phyloP scores from a whole-genome alignment of 2,113 vertebrate species.

The Bubalus kerabau region DNA sequence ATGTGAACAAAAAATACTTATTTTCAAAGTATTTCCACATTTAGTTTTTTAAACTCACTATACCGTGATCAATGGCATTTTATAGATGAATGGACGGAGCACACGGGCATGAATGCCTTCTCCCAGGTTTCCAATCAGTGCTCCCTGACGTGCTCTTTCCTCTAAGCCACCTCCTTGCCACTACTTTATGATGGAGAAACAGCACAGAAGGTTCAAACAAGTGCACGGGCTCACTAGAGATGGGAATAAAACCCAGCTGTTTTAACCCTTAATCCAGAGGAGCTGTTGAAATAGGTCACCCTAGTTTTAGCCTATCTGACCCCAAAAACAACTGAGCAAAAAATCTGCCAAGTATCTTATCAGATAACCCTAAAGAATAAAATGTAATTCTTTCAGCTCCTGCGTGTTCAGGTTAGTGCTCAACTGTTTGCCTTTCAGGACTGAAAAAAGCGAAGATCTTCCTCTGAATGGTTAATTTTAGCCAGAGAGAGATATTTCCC shows the following conservation, averaged over 20 bases:
- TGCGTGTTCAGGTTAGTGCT: background rate
- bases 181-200: background rate
- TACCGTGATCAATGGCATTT: background rate
- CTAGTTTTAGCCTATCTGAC: background rate
- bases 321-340: background rate
- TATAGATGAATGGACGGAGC: background rate
- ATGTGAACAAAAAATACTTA: background rate
- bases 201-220: background rate
- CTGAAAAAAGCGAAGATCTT: background rate
- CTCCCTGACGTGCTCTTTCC: background rate
- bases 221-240: background rate
- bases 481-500: background rate
- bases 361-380: background rate
- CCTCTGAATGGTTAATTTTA: background rate
- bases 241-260: background rate
- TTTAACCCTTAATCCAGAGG: background rate
- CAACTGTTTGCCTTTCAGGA: background rate
- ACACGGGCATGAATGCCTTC: fast-evolving
- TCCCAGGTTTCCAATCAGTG: background rate
- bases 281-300: background rate
- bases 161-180: background rate
- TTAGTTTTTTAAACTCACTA: background rate
- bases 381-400: background rate
- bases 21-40: slow-evolving; percentile 18
- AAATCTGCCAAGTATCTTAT: background rate